A percentile compares a stretch with the other conserved stretches of the same genome.
Evolutionary conservation across 2,888 invertebrate genomes (phyloP).

Genomic region (Exephanes ischioxanthus): DNA sequence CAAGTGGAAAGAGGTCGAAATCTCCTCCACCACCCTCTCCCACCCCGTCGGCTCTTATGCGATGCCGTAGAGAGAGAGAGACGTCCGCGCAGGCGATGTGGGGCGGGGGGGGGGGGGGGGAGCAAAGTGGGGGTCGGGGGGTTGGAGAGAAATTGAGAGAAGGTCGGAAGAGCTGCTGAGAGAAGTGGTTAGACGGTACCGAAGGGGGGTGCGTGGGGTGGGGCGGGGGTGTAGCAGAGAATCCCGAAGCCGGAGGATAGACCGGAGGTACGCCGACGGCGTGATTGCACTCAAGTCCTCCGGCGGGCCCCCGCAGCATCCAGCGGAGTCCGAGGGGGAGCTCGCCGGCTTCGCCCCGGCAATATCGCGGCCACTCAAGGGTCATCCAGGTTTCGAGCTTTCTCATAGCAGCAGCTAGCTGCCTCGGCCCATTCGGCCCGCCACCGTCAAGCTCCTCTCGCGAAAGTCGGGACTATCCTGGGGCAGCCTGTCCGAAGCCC

Average conservation of each 20-base stretch:
- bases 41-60: conserved; percentile 37
- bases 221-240: conserved; percentile 64
- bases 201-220: neutral
- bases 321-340: conserved; percentile 79
- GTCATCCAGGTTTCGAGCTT: conserved; percentile 82
- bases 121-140: too few relatives aligned
- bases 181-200: conserved; percentile 74
- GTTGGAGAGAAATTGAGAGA: conserved; percentile 43
- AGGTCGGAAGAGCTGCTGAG: conserved; percentile 67
- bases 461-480: conserved; percentile 37
- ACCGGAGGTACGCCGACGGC: conserved; percentile 73
- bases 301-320: conserved; percentile 69
- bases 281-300: conserved; percentile 84
- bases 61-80: conserved; percentile 21
- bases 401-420: conserved; percentile 79
- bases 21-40: conserved; percentile 10
- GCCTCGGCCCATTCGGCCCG: conserved; percentile 67
- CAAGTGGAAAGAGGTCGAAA: conserved; percentile 49
- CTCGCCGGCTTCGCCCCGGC: conserved; percentile 76
- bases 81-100: too few relatives aligned
- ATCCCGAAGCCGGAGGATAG: conserved; percentile 54
- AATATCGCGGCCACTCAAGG: conserved; percentile 84
- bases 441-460: conserved; percentile 45
- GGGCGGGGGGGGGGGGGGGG: too few relatives aligned
- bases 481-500: neutral